Evolutionary conservation across 2,888 invertebrate genomes (phyloP).

Genomic region (Tipula vernalis): DNA sequence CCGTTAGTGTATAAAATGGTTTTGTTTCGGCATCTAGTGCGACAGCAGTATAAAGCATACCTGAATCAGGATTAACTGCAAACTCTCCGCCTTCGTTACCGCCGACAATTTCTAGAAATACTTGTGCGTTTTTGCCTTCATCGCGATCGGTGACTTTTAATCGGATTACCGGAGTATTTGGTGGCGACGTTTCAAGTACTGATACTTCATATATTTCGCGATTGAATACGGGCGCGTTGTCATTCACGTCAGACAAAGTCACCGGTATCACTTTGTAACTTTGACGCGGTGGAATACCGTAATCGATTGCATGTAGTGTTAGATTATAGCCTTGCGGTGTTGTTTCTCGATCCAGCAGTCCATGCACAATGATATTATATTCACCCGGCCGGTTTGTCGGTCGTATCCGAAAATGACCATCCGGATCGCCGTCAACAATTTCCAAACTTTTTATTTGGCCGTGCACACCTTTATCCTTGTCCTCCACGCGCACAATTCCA

Average conservation of each 20-base stretch:
- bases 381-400: slow-evolving; percentile 51
- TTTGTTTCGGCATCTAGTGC: slow-evolving; percentile 73
- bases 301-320: slow-evolving; percentile 73
- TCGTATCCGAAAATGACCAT: slow-evolving; percentile 72
- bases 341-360: slow-evolving; percentile 62
- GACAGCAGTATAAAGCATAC: slow-evolving; percentile 76
- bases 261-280: slow-evolving; percentile 73
- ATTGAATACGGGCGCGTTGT: slow-evolving; percentile 78
- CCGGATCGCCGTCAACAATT: slow-evolving; percentile 81
- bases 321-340: slow-evolving; percentile 76
- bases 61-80: slow-evolving; percentile 72
- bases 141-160: slow-evolving; percentile 80
- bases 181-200: slow-evolving; percentile 78
- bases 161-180: slow-evolving; percentile 76
- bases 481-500: slow-evolving; percentile 75
- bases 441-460: slow-evolving; percentile 71
- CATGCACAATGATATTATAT: slow-evolving; percentile 67
- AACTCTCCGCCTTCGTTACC: slow-evolving; percentile 87
- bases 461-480: slow-evolving; percentile 71
- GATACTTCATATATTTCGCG: slow-evolving; percentile 77
- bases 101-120: slow-evolving; percentile 77
- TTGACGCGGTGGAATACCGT: slow-evolving; percentile 63
- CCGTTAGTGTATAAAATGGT: slow-evolving; percentile 73
- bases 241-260: slow-evolving; percentile 65
- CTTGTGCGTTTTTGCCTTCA: slow-evolving; percentile 69